Evolutionary conservation across 1,140 invertebrate species (phyloP).

Genomic region (Eumeta japonica): DNA sequence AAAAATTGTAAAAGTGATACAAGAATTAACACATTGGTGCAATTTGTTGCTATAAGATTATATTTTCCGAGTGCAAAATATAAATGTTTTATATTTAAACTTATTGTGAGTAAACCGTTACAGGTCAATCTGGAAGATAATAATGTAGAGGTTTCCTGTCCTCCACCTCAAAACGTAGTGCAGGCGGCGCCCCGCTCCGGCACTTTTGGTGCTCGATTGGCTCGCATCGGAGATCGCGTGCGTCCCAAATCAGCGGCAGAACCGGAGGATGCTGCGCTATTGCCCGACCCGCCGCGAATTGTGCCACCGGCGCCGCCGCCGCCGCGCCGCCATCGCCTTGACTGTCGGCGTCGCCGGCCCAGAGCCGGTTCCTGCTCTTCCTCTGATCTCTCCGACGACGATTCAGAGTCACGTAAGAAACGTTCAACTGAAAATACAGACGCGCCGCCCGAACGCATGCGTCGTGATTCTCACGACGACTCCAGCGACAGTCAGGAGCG

Average conservation of each 20-base stretch:
- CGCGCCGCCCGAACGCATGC: slow-evolving; percentile 59
- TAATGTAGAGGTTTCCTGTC: slow-evolving; percentile 12
- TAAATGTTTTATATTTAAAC: neutral
- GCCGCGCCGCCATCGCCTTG: slow-evolving; percentile 62
- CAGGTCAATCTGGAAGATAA: slow-evolving; percentile 46
- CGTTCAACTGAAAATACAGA: slow-evolving; percentile 69
- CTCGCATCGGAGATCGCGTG: slow-evolving; percentile 20
- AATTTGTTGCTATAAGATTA: no score
- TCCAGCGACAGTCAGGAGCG: slow-evolving; percentile 74
- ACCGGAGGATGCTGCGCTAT: slow-evolving; percentile 24
- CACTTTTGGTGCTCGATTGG: slow-evolving; percentile 14
- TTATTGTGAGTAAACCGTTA: neutral
- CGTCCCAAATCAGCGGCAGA: slow-evolving; percentile 33
- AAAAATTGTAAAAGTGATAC: no score
- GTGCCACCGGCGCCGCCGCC: slow-evolving; percentile 31
- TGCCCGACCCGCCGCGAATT: slow-evolving; percentile 29
- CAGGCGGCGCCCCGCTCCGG: slow-evolving; percentile 24
- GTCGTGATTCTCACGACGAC: slow-evolving; percentile 75
- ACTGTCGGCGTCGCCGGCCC: slow-evolving; percentile 70
- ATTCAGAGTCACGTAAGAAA: slow-evolving; percentile 79
- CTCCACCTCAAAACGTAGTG: slow-evolving; percentile 26
- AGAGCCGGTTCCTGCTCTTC: slow-evolving; percentile 85
- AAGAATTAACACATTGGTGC: no score
- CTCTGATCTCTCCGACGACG: slow-evolving; percentile 88
- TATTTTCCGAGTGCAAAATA: no score